Conservation (phyloP, 2,888 invertebrate genomes). For the Drosophila phalerata region DNA sequence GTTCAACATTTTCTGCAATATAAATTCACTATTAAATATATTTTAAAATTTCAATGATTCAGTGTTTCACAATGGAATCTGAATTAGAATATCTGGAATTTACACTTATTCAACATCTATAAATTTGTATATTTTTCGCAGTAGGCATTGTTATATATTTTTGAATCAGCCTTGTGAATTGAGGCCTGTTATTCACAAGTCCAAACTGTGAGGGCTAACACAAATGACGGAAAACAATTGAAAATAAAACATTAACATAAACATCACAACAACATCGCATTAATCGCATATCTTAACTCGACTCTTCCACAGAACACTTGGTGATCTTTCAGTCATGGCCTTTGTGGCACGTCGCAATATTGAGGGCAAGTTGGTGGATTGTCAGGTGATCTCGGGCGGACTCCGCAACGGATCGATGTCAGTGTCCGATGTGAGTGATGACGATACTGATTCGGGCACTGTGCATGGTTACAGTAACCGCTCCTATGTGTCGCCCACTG, state of each 20-base stretch:
- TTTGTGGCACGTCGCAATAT: constrained; percentile 53
- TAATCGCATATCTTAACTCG: background rate
- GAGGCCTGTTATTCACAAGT: constrained; percentile 2
- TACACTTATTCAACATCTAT: background rate
- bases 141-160: background rate
- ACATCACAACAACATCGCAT: background rate
- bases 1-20: too few relatives aligned
- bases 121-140: background rate
- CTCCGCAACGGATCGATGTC: background rate
- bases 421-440: constrained; percentile 56
- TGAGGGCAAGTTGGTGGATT: constrained; percentile 59
- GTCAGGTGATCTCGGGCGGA: constrained; percentile 40
- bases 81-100: too few relatives aligned
- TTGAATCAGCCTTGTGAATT: background rate
- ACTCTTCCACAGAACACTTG: constrained; percentile 19
- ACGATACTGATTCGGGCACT: constrained; percentile 44
- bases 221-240: constrained; percentile 28
- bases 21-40: too few relatives aligned
- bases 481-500: constrained; percentile 58
- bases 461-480: constrained; percentile 50
- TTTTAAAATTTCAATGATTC: too few relatives aligned
- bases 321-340: constrained; percentile 18
- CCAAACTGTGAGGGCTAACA: constrained; percentile 24
- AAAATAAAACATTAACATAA: constrained; percentile 29
- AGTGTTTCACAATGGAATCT: too few relatives aligned